phyloP scores from a whole-genome alignment of 2,888 invertebrate genomes.

The Napeogenes sylphis region DNA sequence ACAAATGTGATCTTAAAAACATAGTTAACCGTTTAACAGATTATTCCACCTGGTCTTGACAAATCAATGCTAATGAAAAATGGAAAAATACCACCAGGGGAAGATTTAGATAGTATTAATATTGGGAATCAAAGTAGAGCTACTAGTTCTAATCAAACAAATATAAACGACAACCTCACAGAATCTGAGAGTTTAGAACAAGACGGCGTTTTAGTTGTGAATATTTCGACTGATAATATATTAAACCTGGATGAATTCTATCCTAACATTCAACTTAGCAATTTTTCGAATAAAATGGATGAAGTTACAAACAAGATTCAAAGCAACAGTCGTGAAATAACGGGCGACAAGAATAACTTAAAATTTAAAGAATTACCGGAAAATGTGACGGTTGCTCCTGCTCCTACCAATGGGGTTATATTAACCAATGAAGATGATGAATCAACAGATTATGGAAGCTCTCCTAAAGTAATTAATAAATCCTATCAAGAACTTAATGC shows the following conservation, averaged over 20 bases:
- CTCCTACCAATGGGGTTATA: conserved; percentile 68
- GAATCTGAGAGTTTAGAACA: conserved; percentile 72
- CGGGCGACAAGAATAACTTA: conserved; percentile 67
- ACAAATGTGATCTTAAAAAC: not conserved
- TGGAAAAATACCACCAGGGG: conserved; percentile 62
- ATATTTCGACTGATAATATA: conserved; percentile 67
- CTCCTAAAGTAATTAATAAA: conserved; percentile 47
- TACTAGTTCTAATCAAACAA: conserved; percentile 51
- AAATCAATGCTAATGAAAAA: conserved; percentile 66
- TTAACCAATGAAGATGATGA: conserved; percentile 61
- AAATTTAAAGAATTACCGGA: conserved; percentile 66
- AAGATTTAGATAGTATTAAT: conserved; percentile 49
- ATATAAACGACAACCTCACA: conserved; percentile 60
- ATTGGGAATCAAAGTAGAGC: conserved; percentile 45
- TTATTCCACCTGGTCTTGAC: conserved; percentile 63
- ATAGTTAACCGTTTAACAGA: conserved; percentile 36
- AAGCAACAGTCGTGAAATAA: conserved; percentile 75
- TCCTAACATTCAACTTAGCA: conserved; percentile 59
- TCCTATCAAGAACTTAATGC: conserved; percentile 45
- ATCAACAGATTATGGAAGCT: conserved; percentile 35
- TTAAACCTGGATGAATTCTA: conserved; percentile 69
- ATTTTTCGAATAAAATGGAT: conserved; percentile 64
- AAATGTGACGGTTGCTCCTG: conserved; percentile 67
- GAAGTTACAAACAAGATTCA: conserved; percentile 75
- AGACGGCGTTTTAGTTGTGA: conserved; percentile 71